Evolutionary conservation across 1,140 invertebrate species (phyloP).

Genomic region (Meloidogyne chitwoodi): DNA sequence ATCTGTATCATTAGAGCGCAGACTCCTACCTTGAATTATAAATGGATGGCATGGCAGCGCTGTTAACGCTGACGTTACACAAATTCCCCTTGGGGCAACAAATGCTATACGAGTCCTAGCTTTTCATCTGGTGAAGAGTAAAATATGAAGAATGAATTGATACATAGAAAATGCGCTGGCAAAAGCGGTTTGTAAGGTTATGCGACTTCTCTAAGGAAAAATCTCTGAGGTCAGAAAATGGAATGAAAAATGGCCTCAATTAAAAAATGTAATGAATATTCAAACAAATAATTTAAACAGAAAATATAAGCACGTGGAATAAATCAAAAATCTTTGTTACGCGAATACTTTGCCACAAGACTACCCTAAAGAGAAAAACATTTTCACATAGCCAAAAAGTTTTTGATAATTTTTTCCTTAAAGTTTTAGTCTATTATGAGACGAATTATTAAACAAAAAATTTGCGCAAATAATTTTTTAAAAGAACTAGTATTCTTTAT

Average conservation of each 20-base stretch:
- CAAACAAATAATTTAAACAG: too few species aligned
- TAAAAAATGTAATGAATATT: neutral
- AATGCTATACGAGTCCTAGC: neutral
- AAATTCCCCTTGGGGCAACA: neutral
- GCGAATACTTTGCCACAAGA: too few species aligned
- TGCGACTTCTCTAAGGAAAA: neutral
- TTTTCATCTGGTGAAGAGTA: neutral
- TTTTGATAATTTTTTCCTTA: too few species aligned
- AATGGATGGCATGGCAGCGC: neutral
- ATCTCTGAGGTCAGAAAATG: neutral
- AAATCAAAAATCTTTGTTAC: too few species aligned
- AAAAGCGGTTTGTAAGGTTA: neutral
- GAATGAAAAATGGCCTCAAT: neutral
- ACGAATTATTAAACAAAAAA: too few species aligned
- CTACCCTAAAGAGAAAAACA: too few species aligned
- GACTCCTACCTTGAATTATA: neutral
- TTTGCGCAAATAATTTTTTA: too few species aligned
- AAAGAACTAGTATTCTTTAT: too few species aligned
- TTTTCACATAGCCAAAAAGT: too few species aligned
- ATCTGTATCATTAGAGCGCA: neutral
- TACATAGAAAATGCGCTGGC: neutral
- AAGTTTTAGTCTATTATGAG: too few species aligned
- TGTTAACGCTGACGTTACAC: neutral
- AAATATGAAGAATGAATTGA: neutral
- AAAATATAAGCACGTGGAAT: too few species aligned